A percentile compares a stretch with the other conserved stretches of the same genome.
phyloP scores from a whole-genome alignment of 2,797 vertebrate species.

The Parauchenoglanis ngamensis region DNA sequence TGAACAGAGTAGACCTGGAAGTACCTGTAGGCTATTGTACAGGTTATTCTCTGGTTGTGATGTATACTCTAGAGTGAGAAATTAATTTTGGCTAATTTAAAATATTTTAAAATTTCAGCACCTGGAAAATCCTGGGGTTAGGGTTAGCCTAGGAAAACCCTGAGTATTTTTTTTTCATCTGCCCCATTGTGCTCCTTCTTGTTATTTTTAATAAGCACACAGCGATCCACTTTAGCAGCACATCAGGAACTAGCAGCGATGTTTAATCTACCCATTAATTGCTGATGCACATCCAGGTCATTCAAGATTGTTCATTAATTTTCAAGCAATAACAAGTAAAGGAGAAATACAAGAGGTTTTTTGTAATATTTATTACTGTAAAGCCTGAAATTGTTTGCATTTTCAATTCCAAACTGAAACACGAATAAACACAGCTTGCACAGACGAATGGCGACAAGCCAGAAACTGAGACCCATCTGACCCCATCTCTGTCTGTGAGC shows the following conservation, averaged over 20 bases:
- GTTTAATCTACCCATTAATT: background rate
- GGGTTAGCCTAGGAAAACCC: no score
- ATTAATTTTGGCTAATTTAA: background rate
- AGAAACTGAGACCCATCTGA: conserved; percentile 30
- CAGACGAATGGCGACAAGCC: conserved; percentile 12
- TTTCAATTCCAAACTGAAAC: conserved; percentile 17
- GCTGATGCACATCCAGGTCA: background rate
- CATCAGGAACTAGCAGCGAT: background rate
- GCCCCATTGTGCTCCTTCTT: background rate
- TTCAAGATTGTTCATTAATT: background rate
- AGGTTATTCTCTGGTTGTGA: background rate
- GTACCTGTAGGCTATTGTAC: background rate
- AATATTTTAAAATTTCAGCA: background rate
- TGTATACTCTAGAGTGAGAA: background rate
- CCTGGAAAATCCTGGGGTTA: no score
- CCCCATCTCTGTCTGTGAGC: conserved; percentile 41
- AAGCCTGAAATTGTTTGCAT: background rate
- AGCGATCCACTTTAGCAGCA: background rate
- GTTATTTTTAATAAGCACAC: background rate
- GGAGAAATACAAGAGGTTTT: background rate
- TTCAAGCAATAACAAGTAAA: background rate
- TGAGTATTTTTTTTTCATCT: no score
- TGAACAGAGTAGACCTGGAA: background rate
- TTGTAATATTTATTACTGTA: background rate
- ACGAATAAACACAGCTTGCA: conserved; percentile 11